Conservation (phyloP, 2,113 vertebrate species). For the Stictonetta naevosa region DNA sequence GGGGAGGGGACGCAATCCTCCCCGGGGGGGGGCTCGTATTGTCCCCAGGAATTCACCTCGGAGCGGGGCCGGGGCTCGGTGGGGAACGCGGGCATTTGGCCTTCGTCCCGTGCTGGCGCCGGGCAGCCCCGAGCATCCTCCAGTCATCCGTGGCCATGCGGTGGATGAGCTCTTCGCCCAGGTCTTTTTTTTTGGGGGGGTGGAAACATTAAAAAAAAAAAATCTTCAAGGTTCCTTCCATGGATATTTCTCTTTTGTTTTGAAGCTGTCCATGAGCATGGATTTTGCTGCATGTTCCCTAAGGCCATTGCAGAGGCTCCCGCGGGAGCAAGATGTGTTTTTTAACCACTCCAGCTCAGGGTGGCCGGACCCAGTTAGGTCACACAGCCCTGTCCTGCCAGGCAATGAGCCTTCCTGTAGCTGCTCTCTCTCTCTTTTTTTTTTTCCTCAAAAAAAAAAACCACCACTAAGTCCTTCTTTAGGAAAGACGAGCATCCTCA, state of each 20-base stretch:
- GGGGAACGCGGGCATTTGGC: neutral
- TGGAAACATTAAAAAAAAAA: neutral
- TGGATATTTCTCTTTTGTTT: neutral
- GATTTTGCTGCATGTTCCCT: accelerated
- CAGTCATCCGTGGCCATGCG: accelerated
- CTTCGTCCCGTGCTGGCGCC: neutral
- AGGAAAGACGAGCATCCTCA: neutral
- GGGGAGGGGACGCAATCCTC: neutral
- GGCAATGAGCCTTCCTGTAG: neutral
- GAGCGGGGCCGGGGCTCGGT: neutral
- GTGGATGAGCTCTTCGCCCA: neutral
- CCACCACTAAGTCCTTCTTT: too few species aligned
- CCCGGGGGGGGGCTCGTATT: neutral
- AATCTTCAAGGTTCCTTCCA: accelerated
- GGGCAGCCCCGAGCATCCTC: neutral
- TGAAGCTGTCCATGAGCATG: neutral
- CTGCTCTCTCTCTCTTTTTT: neutral
- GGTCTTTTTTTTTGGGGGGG: accelerated
- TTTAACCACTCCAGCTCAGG: neutral
- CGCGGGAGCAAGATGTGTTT: accelerated
- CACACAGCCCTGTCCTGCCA: neutral
- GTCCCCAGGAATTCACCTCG: neutral
- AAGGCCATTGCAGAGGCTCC: neutral
- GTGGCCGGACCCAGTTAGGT: neutral
- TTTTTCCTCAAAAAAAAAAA: too few species aligned